Conservation (phyloP, 2,797 vertebrate species). For the Perodicticus potto region DNA sequence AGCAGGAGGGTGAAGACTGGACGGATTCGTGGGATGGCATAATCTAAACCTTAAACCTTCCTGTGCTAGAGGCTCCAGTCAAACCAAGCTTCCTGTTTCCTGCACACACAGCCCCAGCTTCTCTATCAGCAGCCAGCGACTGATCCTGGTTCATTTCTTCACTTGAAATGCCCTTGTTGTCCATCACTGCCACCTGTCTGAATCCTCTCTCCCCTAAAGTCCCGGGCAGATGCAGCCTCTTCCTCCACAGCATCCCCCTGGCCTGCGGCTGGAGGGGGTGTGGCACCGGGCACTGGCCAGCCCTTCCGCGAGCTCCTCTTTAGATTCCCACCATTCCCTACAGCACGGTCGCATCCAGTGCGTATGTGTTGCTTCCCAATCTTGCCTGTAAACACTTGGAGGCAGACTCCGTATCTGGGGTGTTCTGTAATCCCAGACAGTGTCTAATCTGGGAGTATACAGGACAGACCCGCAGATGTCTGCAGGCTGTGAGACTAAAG, state of each 20-base stretch:
- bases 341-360: background rate
- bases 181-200: too few species aligned
- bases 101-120: fast-evolving
- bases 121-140: background rate
- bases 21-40: background rate
- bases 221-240: background rate
- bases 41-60: background rate
- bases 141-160: background rate
- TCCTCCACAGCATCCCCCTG: background rate
- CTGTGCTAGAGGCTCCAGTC: background rate
- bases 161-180: background rate
- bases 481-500: background rate
- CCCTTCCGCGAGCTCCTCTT: background rate
- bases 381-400: background rate
- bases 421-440: background rate
- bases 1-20: background rate
- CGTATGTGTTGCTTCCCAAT: background rate
- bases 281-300: background rate
- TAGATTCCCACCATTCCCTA: background rate
- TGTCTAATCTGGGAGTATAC: background rate
- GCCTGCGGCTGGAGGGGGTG: background rate
- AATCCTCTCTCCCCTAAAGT: background rate
- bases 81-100: background rate
- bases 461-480: background rate
- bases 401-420: background rate